phyloP scores from a whole-genome alignment of 2,113 vertebrate species.

The Oplegnathus fasciatus region DNA sequence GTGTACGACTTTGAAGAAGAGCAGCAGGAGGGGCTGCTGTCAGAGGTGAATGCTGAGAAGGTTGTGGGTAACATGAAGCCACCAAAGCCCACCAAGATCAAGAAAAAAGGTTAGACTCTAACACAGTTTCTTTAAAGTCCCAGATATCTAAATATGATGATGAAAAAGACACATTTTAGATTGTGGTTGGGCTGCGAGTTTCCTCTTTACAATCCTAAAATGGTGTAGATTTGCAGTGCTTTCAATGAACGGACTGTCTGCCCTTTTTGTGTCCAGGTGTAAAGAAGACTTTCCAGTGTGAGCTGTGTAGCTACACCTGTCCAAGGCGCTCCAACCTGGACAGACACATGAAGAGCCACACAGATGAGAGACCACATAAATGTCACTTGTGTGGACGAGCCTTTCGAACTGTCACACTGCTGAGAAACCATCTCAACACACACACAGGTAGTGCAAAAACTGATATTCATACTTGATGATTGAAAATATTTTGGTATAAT shows the following conservation, averaged over 20 bases:
- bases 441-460: constrained; percentile 90
- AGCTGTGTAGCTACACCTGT: constrained; percentile 98
- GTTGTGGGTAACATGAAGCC: constrained; percentile 99
- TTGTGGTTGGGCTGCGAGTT: neutral
- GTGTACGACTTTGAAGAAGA: constrained; percentile 99
- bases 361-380: constrained; percentile 97
- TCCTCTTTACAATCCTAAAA: neutral
- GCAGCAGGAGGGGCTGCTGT: constrained; percentile 97
- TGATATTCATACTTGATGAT: no score
- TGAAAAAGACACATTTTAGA: neutral
- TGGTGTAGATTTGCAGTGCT: neutral
- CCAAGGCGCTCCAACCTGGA: constrained; percentile 97
- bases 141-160: neutral
- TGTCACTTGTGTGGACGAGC: constrained; percentile 98
- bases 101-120: constrained; percentile 93
- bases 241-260: neutral
- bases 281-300: constrained; percentile 99
- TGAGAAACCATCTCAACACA: constrained; percentile 99
- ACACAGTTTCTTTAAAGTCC: neutral
- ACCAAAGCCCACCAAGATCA: constrained; percentile 99
- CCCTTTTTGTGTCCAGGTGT: constrained; percentile 86
- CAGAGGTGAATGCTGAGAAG: constrained; percentile 98
- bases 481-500: neutral
- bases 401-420: constrained; percentile 96
- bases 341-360: constrained; percentile 99